phyloP scores from a whole-genome alignment of 2,888 invertebrate genomes.

The Saturnia pavonia region DNA sequence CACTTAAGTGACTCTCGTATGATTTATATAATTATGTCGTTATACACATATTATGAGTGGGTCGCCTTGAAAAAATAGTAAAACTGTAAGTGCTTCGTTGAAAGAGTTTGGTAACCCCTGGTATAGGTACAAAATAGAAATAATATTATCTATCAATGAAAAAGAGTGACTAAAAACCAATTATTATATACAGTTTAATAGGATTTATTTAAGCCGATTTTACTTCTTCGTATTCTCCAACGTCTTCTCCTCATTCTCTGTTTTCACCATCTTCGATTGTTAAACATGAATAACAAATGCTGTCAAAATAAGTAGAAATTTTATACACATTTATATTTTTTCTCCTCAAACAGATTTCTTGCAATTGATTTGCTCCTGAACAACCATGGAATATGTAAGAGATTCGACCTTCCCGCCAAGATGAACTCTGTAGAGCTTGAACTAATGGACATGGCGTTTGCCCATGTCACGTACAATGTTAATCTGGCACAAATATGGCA shows the following conservation, averaged over 20 bases:
- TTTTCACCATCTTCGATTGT: background rate
- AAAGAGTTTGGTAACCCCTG: no score
- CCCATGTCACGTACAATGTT: slow-evolving; percentile 37
- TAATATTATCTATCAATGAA: no score
- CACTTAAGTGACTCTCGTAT: no score
- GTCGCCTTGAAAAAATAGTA: no score
- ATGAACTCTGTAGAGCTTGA: slow-evolving; percentile 47
- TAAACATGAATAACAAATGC: background rate
- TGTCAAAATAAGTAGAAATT: background rate
- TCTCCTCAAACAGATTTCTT: slow-evolving; percentile 43
- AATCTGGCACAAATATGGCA: slow-evolving; percentile 48
- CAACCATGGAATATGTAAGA: slow-evolving; percentile 54
- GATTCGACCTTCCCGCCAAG: slow-evolving; percentile 47
- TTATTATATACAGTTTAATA: background rate
- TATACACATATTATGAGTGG: no score
- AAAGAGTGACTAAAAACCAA: no score
- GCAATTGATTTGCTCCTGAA: slow-evolving; percentile 52
- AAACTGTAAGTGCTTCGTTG: no score
- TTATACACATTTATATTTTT: slow-evolving; percentile 9
- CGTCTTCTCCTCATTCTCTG: background rate
- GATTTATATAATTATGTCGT: no score
- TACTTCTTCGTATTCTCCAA: background rate
- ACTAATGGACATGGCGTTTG: slow-evolving; percentile 45
- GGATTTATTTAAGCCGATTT: background rate
- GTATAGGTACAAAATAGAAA: no score